phyloP scores from a whole-genome alignment of 2,888 invertebrate species.

The Pristionchus maxplancki region DNA sequence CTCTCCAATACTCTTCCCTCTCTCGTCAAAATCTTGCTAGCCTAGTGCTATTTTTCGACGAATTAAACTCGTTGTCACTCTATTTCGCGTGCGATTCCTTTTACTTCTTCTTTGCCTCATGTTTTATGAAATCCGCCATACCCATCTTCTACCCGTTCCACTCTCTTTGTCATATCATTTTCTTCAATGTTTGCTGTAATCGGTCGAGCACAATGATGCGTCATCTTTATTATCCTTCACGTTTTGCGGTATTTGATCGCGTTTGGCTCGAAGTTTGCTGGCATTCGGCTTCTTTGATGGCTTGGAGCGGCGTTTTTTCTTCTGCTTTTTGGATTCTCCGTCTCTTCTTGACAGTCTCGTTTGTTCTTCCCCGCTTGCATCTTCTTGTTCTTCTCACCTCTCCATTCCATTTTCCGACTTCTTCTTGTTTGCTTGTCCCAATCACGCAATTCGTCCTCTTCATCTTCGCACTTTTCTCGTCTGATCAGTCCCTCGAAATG shows the following conservation, averaged over 20 bases:
- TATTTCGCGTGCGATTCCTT: neutral
- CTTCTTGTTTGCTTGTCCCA: slow-evolving; percentile 36
- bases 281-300: slow-evolving; percentile 17
- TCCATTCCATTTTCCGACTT: slow-evolving; percentile 32
- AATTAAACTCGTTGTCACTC: slow-evolving; percentile 23
- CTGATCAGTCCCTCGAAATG: neutral
- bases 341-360: slow-evolving; percentile 28
- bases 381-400: slow-evolving; percentile 25
- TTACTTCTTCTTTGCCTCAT: neutral
- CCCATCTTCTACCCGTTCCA: neutral
- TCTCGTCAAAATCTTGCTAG: neutral
- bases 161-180: slow-evolving; percentile 35
- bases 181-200: slow-evolving; percentile 13
- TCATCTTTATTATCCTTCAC: slow-evolving; percentile 36
- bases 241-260: slow-evolving; percentile 25
- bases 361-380: neutral
- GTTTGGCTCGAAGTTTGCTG: slow-evolving; percentile 20
- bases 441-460: slow-evolving; percentile 16
- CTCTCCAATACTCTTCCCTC: neutral
- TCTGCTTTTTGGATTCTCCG: neutral
- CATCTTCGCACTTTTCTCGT: neutral
- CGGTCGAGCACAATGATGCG: slow-evolving; percentile 35
- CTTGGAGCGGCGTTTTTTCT: neutral
- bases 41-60: slow-evolving; percentile 33
- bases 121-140: slow-evolving; percentile 17